Percentiles rank a stretch among this genome's conserved stretches.
These are phyloP conservation scores for Zygaena filipendulae DNA, from an alignment of 2,888 invertebrate genomes.

Conservation along the genomic window DNA sequence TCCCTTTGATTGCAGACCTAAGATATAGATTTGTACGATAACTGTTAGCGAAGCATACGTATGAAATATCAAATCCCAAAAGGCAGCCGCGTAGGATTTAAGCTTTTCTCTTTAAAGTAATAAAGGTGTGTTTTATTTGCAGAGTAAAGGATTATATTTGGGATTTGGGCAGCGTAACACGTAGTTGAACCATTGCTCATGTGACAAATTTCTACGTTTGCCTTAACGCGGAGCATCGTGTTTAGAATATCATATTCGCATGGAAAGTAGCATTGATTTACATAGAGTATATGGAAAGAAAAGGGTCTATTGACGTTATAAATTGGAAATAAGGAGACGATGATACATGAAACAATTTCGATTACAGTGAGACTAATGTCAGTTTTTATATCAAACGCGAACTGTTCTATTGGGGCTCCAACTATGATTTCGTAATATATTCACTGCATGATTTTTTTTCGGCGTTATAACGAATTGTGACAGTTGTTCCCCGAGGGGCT, in stretches of 20 bases:
- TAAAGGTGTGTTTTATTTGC: constrained; percentile 67
- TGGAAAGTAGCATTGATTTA: constrained; percentile 56
- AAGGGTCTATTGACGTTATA: no score
- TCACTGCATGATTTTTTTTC: constrained; percentile 26
- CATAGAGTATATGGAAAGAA: constrained; percentile 37
- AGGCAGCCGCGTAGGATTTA: constrained; percentile 49
- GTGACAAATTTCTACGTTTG: constrained; percentile 69
- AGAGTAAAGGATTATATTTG: constrained; percentile 57
- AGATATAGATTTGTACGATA: constrained; percentile 59
- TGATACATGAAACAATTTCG: no score
- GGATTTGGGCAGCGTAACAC: constrained; percentile 63
- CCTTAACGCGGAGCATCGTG: constrained; percentile 63
- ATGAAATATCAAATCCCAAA: constrained; percentile 52
- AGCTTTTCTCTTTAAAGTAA: constrained; percentile 63
- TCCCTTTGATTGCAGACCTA: constrained; percentile 50
- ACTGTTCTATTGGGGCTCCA: constrained; percentile 6
- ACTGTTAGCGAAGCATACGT: constrained; percentile 39
- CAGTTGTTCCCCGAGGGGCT: constrained; percentile 36
- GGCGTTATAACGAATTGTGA: constrained; percentile 33
- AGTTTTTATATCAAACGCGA: constrained; percentile 6
- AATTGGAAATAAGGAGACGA: neutral
- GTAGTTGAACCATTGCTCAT: constrained; percentile 69
- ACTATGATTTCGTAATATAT: constrained; percentile 1
- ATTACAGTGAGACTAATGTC: no score
- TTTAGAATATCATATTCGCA: constrained; percentile 61